A percentile compares a stretch with the other conserved stretches of the same genome.
These are phyloP conservation scores for Riparia riparia DNA, from an alignment of 2,113 vertebrate species.

Conservation along the genomic window DNA sequence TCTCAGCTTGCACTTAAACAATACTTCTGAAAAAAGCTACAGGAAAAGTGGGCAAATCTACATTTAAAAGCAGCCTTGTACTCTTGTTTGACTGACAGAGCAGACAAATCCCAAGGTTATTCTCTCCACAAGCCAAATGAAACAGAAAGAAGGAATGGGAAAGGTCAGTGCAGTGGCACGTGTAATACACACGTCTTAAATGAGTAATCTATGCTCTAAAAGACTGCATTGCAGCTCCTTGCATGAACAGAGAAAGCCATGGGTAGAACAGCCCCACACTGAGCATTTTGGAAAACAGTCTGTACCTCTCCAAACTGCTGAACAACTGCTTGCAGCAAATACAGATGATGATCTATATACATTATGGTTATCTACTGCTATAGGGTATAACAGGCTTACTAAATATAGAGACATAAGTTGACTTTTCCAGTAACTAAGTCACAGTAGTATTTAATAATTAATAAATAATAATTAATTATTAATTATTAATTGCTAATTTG, in stretches of 20 bases:
- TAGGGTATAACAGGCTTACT: neutral
- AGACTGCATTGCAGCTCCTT: conserved; percentile 45
- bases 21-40: neutral
- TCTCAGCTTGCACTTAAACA: neutral
- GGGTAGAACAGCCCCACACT: neutral
- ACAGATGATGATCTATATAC: conserved; percentile 1
- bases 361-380: conserved; percentile 30
- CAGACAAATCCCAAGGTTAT: neutral
- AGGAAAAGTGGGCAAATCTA: neutral
- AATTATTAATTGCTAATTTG: conserved; percentile 51
- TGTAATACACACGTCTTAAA: neutral
- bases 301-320: neutral
- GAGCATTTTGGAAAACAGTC: neutral
- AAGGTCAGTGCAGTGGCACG: neutral
- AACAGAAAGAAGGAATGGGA: neutral
- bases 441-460: conserved; percentile 20
- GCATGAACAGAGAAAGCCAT: neutral
- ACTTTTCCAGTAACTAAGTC: conserved; percentile 12
- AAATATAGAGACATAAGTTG: neutral
- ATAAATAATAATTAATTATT: conserved; percentile 56
- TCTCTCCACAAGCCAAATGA: neutral
- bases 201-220: neutral
- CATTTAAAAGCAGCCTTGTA: neutral
- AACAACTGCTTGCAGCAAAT: conserved; percentile 9
- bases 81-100: neutral